Evolutionary conservation across 2,113 vertebrate genomes (phyloP).

Genomic region (Rhinolophus ferrumequinum): DNA sequence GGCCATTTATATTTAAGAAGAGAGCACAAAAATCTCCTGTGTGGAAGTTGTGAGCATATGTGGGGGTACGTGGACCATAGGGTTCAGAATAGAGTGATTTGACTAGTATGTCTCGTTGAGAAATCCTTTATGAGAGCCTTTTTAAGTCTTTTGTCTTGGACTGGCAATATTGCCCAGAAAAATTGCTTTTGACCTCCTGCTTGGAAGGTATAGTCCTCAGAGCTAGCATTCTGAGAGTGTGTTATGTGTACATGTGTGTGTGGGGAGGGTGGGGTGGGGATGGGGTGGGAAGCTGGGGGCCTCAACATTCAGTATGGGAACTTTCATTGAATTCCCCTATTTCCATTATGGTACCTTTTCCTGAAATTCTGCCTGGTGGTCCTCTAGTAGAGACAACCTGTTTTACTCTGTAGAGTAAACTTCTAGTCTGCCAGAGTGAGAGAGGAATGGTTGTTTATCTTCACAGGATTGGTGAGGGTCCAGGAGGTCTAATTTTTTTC

Average conservation of each 20-base stretch:
- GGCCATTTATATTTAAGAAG: not conserved
- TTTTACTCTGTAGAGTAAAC: not conserved
- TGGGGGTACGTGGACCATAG: rapidly evolving
- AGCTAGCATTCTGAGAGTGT: not conserved
- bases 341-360: not conserved
- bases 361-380: too few species aligned
- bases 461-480: not conserved
- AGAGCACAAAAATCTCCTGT: not conserved
- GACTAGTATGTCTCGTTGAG: not conserved
- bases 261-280: not conserved
- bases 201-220: not conserved
- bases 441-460: not conserved
- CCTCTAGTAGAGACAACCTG: not conserved
- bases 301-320: not conserved
- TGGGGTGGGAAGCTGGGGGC: not conserved
- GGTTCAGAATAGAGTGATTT: not conserved
- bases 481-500: not conserved
- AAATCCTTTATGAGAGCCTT: not conserved
- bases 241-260: too few species aligned
- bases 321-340: not conserved
- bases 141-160: not conserved
- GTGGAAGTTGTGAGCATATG: not conserved
- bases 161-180: not conserved
- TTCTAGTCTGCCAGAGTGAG: not conserved
- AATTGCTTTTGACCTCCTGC: not conserved